Evolutionary conservation across 2,113 vertebrate species (phyloP).

Genomic region (Naja naja): DNA sequence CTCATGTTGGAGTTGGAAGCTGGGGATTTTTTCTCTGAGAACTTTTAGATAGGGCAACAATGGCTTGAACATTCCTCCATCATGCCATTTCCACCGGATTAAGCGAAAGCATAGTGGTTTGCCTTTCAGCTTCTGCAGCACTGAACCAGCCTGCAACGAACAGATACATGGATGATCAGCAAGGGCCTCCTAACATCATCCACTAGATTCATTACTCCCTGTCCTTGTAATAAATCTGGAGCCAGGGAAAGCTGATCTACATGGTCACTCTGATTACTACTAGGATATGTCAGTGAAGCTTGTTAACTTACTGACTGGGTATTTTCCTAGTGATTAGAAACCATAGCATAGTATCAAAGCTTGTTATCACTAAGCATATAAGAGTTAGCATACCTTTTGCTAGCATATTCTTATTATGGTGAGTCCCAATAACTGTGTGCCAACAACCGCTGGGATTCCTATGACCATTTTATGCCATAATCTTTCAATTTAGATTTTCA

Average conservation of each 20-base stretch:
- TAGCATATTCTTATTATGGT: background rate
- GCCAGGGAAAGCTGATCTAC: background rate
- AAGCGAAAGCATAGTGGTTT: constrained; percentile 66
- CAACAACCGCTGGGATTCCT: background rate
- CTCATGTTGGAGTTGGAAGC: constrained; percentile 59
- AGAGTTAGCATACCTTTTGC: background rate
- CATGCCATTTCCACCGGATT: constrained; percentile 66
- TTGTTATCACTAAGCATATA: background rate
- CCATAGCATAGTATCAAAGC: background rate
- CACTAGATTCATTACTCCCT: background rate
- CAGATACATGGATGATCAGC: background rate
- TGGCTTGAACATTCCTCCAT: constrained; percentile 65
- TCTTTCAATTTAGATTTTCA: background rate
- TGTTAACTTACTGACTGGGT: background rate
- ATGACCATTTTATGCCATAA: background rate
- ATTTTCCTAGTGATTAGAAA: background rate
- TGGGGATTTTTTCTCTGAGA: constrained; percentile 72
- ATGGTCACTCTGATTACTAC: background rate
- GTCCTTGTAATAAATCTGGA: background rate
- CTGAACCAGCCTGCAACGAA: constrained; percentile 63
- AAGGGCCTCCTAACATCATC: background rate
- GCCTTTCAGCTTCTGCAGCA: constrained; percentile 72
- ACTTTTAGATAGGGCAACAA: constrained; percentile 71
- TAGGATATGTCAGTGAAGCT: background rate
- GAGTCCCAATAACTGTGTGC: background rate